Conservation (phyloP, 1,140 invertebrate genomes). For the Caenorhabditis tropicalis region DNA sequence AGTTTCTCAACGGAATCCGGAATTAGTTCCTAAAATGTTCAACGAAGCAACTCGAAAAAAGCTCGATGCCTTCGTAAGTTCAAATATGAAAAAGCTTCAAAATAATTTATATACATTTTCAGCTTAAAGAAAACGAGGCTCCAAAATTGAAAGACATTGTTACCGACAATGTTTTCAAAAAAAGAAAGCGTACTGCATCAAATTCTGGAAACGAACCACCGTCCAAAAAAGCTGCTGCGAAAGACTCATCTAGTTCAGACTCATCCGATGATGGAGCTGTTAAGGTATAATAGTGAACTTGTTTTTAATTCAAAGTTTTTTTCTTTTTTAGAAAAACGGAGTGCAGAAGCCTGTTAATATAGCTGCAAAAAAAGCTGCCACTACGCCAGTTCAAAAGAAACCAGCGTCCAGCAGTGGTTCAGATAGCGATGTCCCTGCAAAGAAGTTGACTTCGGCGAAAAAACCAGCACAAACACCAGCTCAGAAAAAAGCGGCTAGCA, state of each 20-base stretch:
- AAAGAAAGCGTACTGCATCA: neutral
- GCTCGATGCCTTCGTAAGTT: constrained; percentile 13
- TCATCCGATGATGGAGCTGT: constrained; percentile 49
- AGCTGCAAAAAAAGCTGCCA: neutral
- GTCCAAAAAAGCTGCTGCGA: constrained; percentile 13
- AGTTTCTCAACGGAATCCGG: constrained; percentile 2
- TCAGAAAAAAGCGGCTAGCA: constrained; percentile 47
- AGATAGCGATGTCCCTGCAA: neutral
- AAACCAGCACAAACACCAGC: constrained; percentile 27
- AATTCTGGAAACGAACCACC: constrained; percentile 23
- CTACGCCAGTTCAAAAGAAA: neutral
- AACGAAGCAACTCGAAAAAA: neutral
- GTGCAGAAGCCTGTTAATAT: neutral
- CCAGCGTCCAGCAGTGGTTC: neutral
- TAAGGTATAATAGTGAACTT: neutral
- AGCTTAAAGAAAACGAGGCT: constrained; percentile 8
- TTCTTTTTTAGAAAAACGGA: neutral
- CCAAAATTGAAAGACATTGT: constrained; percentile 30
- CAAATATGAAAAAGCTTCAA: neutral
- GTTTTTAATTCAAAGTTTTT: neutral
- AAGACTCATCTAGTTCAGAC: constrained; percentile 30
- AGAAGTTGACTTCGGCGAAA: neutral
- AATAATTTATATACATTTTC: neutral
- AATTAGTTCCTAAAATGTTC: constrained; percentile 9
- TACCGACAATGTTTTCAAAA: neutral